These are phyloP conservation scores for Myrmecophaga tridactyla DNA, from an alignment of 2,113 vertebrate species.

Conservation along the genomic window DNA sequence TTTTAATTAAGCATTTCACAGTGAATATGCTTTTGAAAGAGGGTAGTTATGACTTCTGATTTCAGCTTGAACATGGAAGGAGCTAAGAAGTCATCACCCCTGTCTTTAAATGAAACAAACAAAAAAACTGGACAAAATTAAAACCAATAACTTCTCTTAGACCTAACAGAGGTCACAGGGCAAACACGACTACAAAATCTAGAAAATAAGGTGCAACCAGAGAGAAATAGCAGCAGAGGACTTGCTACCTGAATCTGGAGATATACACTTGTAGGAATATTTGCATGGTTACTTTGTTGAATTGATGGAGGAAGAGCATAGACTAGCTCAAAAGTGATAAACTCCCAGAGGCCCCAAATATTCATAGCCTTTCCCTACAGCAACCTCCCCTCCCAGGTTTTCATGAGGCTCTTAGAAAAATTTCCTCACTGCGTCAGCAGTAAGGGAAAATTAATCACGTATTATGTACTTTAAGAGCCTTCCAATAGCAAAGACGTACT, in stretches of 20 bases:
- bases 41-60: not conserved
- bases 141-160: not conserved
- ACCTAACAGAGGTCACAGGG: not conserved
- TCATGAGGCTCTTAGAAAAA: not conserved
- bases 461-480: not conserved
- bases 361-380: not conserved
- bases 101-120: not conserved
- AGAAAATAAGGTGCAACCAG: not conserved
- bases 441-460: too few relatives aligned
- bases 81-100: not conserved
- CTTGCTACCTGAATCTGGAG: not conserved
- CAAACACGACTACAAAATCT: not conserved
- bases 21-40: not conserved
- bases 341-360: not conserved
- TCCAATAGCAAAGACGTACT: not conserved
- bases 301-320: not conserved
- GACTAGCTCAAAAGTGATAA: not conserved
- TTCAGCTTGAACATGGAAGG: not conserved
- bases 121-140: fast-evolving
- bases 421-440: not conserved
- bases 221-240: not conserved
- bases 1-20: not conserved
- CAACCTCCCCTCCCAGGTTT: not conserved
- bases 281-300: not conserved
- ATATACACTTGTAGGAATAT: not conserved